These are phyloP conservation scores for Phylloscopus collybita DNA, from an alignment of 2,797 vertebrate genomes.

Conservation along the genomic window DNA sequence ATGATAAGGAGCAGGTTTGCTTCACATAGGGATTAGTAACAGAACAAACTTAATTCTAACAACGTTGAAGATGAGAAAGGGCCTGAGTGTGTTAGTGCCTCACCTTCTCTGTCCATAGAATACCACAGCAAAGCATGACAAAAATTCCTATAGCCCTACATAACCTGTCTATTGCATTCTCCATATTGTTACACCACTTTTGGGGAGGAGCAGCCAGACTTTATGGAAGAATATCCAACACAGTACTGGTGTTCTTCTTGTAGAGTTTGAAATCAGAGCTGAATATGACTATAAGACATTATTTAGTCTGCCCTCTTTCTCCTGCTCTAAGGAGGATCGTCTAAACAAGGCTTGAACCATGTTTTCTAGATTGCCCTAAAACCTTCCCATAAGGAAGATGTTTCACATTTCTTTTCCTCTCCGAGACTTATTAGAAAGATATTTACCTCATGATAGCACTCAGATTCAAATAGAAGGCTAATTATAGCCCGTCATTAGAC, in stretches of 20 bases:
- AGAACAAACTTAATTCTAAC: neutral
- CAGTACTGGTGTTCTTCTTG: neutral
- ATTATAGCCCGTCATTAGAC: neutral
- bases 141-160: neutral
- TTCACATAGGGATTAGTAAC: neutral
- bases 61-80: neutral
- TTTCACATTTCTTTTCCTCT: neutral
- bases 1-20: neutral
- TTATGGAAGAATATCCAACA: neutral
- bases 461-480: neutral
- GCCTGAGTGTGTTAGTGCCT: rapidly evolving
- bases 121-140: neutral
- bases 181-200: neutral
- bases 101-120: neutral
- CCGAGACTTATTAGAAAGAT: neutral
- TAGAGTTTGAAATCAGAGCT: neutral
- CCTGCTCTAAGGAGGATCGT: neutral
- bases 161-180: neutral
- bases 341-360: neutral
- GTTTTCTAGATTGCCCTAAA: neutral
- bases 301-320: neutral
- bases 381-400: neutral
- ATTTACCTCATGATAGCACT: neutral
- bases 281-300: neutral
- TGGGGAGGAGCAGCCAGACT: neutral